Evolutionary conservation across 2,888 invertebrate species (phyloP).

Genomic region (Sepioteuthis lessoniana): DNA sequence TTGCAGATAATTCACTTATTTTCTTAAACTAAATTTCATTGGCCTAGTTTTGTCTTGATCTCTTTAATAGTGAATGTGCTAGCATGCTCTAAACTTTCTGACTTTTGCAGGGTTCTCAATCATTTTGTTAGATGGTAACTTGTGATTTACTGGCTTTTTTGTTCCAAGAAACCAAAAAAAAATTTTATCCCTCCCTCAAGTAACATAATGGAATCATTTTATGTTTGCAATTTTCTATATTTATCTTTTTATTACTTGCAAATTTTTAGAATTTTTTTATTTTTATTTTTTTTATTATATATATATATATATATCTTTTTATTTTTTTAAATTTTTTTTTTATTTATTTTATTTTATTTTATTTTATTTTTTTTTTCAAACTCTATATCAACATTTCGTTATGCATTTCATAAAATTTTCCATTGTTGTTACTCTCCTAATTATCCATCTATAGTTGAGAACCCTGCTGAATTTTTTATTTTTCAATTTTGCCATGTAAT

Average conservation of each 20-base stretch:
- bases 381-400: no score
- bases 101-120: neutral
- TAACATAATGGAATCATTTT: slow-evolving; percentile 37
- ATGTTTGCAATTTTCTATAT: slow-evolving; percentile 13
- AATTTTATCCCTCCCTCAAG: neutral
- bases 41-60: slow-evolving; percentile 13
- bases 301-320: no score
- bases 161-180: no score
- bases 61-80: slow-evolving; percentile 6
- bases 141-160: neutral
- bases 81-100: neutral
- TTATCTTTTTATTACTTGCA: neutral
- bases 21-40: neutral
- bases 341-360: no score
- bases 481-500: neutral
- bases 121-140: neutral
- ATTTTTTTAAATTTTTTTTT: no score
- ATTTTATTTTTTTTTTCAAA: no score
- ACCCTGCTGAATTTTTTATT: neutral
- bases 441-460: neutral
- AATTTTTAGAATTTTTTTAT: neutral
- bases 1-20: neutral
- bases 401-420: neutral
- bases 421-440: neutral
- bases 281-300: no score